phyloP scores from a whole-genome alignment of 2,113 vertebrate genomes.

The Trinectes maculatus region DNA sequence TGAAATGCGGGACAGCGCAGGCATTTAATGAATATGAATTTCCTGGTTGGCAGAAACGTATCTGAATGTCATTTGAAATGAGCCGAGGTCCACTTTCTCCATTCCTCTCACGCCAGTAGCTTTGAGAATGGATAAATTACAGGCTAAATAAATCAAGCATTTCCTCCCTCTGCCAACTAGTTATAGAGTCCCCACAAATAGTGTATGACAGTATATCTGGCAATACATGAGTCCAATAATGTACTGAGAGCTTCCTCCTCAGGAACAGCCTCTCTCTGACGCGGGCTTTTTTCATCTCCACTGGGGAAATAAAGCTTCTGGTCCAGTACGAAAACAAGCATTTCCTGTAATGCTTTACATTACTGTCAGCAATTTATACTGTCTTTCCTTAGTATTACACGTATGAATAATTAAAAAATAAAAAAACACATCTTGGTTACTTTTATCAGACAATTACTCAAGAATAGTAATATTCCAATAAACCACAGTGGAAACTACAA shows the following conservation, averaged over 20 bases:
- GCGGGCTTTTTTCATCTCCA: not conserved
- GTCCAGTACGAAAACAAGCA: not conserved
- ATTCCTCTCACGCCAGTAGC: constrained; percentile 42
- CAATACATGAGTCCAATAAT: constrained; percentile 6
- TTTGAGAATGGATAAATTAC: constrained; percentile 50
- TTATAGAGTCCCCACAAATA: constrained; percentile 32
- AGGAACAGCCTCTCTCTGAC: not conserved
- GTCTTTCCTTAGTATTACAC: not conserved
- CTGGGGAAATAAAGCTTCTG: not conserved
- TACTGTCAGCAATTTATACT: too few relatives aligned
- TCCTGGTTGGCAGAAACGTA: constrained; percentile 55
- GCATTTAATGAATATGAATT: constrained; percentile 65
- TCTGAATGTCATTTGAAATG: constrained; percentile 65
- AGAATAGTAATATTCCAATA: too few relatives aligned
- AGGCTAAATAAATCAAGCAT: constrained; percentile 40
- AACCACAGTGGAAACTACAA: too few relatives aligned
- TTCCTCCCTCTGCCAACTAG: not conserved
- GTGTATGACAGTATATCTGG: constrained; percentile 9
- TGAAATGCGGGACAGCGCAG: constrained; percentile 18
- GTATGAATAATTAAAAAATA: not conserved
- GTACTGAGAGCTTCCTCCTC: not conserved
- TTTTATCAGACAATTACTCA: not conserved
- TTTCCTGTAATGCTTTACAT: too few relatives aligned
- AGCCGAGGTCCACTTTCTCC: constrained; percentile 36
- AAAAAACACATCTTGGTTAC: not conserved